Evolutionary conservation across 1,140 invertebrate genomes (phyloP).

Genomic region (Mercenaria mercenaria): DNA sequence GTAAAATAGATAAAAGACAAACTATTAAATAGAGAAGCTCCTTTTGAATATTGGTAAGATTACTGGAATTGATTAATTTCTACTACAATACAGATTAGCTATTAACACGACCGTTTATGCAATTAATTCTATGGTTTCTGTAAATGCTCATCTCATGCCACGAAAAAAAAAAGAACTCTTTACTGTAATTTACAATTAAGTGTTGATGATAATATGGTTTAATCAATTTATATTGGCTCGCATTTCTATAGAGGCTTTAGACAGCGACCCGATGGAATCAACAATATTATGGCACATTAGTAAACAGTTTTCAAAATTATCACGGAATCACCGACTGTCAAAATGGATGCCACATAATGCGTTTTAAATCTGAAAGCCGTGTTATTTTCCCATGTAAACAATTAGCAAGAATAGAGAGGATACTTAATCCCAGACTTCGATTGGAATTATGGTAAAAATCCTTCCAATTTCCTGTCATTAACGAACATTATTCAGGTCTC

Average conservation of each 20-base stretch:
- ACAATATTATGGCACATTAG: constrained; percentile 39
- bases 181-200: constrained; percentile 33
- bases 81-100: background rate
- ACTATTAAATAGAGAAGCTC: background rate
- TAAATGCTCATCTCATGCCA: constrained; percentile 18
- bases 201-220: constrained; percentile 38
- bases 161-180: background rate
- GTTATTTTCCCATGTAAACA: constrained; percentile 66
- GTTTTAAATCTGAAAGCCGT: constrained; percentile 64
- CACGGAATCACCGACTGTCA: constrained; percentile 42
- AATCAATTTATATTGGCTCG: constrained; percentile 46
- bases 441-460: constrained; percentile 56
- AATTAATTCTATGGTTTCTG: constrained; percentile 29
- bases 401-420: constrained; percentile 50
- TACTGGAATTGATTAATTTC: background rate
- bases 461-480: constrained; percentile 66
- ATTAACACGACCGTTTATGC: constrained; percentile 6
- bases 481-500: constrained; percentile 39
- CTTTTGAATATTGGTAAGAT: background rate
- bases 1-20: background rate
- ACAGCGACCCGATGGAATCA: background rate
- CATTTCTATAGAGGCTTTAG: constrained; percentile 39
- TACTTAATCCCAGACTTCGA: constrained; percentile 51
- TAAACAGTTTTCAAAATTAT: constrained; percentile 34
- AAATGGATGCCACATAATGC: constrained; percentile 40